Base-by-base conservation (phyloP, 1,140 invertebrate species). In the Aphaenogaster floridana region DNA sequence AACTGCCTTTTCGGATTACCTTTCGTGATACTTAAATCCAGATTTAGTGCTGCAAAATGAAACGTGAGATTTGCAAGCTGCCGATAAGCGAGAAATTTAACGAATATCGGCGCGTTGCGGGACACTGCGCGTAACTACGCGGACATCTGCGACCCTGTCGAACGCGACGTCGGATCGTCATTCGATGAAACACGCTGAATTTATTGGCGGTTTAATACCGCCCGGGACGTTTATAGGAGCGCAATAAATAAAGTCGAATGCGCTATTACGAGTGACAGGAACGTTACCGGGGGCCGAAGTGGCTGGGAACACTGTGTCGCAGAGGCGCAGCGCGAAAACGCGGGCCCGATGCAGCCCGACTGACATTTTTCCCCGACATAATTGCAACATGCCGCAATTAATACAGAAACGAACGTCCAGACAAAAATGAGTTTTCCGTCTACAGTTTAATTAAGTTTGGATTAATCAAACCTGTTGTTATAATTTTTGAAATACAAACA, bases 201-300 rank as follows among this genome's bases (percentile, higher is more conserved):
- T 91, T 91, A 91, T 91, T 86, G 84, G 17, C 59, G 66, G 59
- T 91, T 91, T 91, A 89, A 91, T 91, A 77, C 78, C 84, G 39
- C 78, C 11, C 17, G 50, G 87, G 87, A 91, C 81, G 84, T 89
- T 91, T 89, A 91, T 91, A 85, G 87, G 68, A 48, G 61, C 11
- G 84, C 81, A 71, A 91, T 91, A 91, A 91, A 91, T 91, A 91
- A 91, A 89, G 68, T 57, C 64, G 84, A 68, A 64, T 59, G 45
- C 71, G 54, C 59, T 52, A 52, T 71, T 74, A 78, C 78, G 83
- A 57, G 84, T 59, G 79, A 81, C 61, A 80, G 72, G 48, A 79
- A 74, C 86, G 90, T 89, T 76, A 79, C 68, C 74, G 21, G 15
- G 28, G 59, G 66, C 59, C 77, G 36, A 52, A 68, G 50, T 59